Percentiles rank a stretch among this genome's conserved stretches.
phyloP scores from a whole-genome alignment of 1,140 invertebrate species.

The Drosophila willistoni region DNA sequence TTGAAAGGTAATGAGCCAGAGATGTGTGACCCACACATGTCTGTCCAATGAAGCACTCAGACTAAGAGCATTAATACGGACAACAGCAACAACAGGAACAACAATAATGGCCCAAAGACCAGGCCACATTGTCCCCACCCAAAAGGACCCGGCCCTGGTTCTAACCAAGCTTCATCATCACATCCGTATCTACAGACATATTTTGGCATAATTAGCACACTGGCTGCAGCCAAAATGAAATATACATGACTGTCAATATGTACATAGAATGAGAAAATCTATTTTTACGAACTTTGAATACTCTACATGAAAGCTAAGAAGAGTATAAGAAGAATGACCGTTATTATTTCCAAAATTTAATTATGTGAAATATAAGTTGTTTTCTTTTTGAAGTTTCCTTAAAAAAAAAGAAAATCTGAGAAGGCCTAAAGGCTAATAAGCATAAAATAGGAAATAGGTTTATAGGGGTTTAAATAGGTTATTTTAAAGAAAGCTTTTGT shows the following conservation, averaged over 20 bases:
- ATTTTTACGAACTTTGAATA: background rate
- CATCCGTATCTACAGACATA: conserved; percentile 29
- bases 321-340: no score
- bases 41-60: conserved; percentile 25
- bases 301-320: background rate
- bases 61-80: conserved; percentile 22
- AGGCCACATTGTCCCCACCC: conserved; percentile 12
- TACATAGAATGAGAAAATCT: background rate
- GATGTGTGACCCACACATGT: conserved; percentile 18
- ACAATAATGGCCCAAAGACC: conserved; percentile 24
- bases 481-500: no score
- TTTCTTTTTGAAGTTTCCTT: background rate
- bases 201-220: conserved; percentile 66
- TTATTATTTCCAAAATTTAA: background rate
- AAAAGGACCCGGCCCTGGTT: conserved; percentile 11
- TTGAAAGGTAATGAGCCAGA: conserved; percentile 67
- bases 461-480: no score
- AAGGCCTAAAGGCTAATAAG: no score
- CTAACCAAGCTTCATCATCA: conserved; percentile 36
- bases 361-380: background rate
- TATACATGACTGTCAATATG: conserved; percentile 31
- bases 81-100: conserved; percentile 9
- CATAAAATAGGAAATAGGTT: no score
- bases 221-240: conserved; percentile 42
- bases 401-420: no score